Conservation (phyloP, 64 coral and sea anemone genomes). For the Dendrophyllia cribrosa region DNA sequence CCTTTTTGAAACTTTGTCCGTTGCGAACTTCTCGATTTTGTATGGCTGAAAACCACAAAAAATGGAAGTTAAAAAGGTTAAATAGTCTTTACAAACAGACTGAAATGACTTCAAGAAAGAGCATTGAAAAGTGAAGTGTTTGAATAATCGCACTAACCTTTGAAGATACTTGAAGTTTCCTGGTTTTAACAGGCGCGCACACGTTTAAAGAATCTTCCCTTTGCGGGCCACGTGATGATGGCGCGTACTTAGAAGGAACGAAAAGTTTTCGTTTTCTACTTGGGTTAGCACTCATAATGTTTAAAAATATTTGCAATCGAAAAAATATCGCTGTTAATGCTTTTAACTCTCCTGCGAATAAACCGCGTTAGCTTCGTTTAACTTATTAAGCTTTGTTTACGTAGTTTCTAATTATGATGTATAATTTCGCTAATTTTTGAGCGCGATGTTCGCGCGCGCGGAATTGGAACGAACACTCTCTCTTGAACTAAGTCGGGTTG, state of each 20-base stretch:
- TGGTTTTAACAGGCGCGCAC: background rate
- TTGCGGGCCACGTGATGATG: constrained; percentile 7
- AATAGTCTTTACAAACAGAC: background rate
- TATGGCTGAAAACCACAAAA: background rate
- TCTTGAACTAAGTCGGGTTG: too few species aligned
- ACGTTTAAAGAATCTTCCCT: background rate
- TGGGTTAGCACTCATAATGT: background rate
- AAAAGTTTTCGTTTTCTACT: constrained; percentile 34
- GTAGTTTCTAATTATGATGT: too few species aligned
- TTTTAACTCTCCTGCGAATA: background rate
- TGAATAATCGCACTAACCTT: background rate
- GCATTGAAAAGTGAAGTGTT: background rate
- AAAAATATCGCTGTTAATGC: background rate
- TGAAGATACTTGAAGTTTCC: background rate
- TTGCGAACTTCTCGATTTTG: background rate
- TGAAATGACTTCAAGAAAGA: background rate
- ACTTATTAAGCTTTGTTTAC: background rate
- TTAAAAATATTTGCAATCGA: background rate
- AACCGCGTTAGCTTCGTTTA: background rate
- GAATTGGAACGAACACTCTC: too few species aligned
- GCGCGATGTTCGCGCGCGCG: too few species aligned
- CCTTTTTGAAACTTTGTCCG: background rate
- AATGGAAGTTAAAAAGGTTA: background rate
- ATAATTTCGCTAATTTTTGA: too few species aligned
- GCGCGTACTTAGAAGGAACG: background rate